Evolutionary conservation across 1,140 invertebrate genomes (phyloP), one percentile per base, ranked within the genome.

Genomic region (Daktulosphaira vitifoliae): DNA sequence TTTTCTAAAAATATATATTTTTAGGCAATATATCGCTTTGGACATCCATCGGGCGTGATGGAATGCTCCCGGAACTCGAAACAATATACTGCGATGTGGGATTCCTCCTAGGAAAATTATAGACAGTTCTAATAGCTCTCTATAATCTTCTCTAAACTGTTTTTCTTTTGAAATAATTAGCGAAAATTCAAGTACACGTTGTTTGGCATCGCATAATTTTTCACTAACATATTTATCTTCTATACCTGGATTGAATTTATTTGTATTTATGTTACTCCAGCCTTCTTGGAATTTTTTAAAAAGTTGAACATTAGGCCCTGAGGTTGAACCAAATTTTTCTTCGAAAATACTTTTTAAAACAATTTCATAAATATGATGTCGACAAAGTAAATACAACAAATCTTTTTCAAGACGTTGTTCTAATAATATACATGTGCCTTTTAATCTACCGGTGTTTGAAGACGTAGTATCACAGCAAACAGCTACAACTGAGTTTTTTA

Each of bases 391-490:
- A 33, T 67, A 67, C 18, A 68, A 39, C 13, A 69, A 15, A 7
- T 66, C 46, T 33, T 13, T 67, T 26, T 52, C 56, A 25, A 68
- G 38, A 25, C 8, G 38, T 44, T 62, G 42, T 51, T 69, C 68
- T 16, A 68, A 33, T 33, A 68, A 42, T 33, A 68, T 46, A 25
- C 53, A 56, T 13, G 68, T 23, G 49, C 72, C 72, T 65, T 67
- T 71, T 16, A 59, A 42, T 64, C 39, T 26, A 15, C 72, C 73
- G 7, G 72, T 70, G 66, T 75, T 75, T 29, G 71, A 68, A 51
- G 69, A 68, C 37, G 71, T 74, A 2, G 73, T 75, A 56, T 74
- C 71, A 66, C 71, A 74, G 65, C 71, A 73, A 42, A 75, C 16
- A 8, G 59, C 39, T 25, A 39, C 38, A n/a, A 65, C 33, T 5